Evolutionary conservation across 2,888 invertebrate species (phyloP).

Genomic region (Sarcophaga rosellei): DNA sequence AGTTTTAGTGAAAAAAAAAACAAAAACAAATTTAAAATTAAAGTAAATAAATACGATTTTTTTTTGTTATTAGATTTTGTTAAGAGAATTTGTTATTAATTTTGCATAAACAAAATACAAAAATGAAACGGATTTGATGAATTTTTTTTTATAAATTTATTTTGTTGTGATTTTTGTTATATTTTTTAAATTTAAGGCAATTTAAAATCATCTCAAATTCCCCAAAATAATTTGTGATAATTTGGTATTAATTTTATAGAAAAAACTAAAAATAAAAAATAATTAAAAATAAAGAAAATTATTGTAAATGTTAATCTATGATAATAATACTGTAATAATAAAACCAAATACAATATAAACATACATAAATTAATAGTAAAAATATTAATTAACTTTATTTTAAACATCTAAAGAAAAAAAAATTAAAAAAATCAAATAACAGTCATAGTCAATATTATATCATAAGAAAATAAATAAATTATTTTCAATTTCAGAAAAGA

Average conservation of each 20-base stretch:
- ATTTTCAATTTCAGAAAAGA: slow-evolving; percentile 40
- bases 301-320: slow-evolving; percentile 44
- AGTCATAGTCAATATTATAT: slow-evolving; percentile 57
- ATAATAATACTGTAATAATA: slow-evolving; percentile 1
- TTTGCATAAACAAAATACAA: no score
- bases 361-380: slow-evolving; percentile 46
- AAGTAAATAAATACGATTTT: not conserved
- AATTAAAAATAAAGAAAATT: not conserved
- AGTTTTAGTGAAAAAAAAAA: slow-evolving; percentile 22
- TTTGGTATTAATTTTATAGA: slow-evolving; percentile 49
- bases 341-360: not conserved
- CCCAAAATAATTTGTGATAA: slow-evolving; percentile 66
- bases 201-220: slow-evolving; percentile 31
- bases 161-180: not conserved
- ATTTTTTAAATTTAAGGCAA: not conserved
- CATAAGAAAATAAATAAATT: slow-evolving; percentile 44
- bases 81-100: not conserved
- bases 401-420: slow-evolving; percentile 19
- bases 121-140: no score
- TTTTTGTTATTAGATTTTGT: not conserved
- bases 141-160: no score
- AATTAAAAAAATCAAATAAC: slow-evolving; percentile 21
- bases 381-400: slow-evolving; percentile 37
- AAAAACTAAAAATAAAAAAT: not conserved
- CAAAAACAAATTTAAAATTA: not conserved